These are phyloP conservation scores for Antennarius striatus DNA, from an alignment of 2,113 vertebrate species.

Conservation along the genomic window DNA sequence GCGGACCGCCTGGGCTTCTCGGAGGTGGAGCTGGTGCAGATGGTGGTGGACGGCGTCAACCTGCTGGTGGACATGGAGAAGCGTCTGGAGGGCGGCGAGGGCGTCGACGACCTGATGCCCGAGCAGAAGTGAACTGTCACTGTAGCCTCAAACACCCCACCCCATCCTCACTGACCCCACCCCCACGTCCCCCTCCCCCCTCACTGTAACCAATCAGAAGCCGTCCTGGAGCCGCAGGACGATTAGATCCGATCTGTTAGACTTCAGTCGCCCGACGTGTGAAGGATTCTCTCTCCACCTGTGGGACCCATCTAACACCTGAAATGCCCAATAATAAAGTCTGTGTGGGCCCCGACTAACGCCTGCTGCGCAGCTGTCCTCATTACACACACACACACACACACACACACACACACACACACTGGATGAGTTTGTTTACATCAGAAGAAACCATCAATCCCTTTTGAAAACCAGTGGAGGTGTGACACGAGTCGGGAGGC, in stretches of 20 bases:
- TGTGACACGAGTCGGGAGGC: too few species aligned
- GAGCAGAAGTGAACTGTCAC: constrained; percentile 89
- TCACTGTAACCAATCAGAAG: constrained; percentile 46
- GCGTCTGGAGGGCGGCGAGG: constrained; percentile 88
- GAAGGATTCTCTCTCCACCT: constrained; percentile 52
- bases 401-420: too few species aligned
- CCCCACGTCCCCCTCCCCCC: not conserved
- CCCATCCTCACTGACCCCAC: not conserved
- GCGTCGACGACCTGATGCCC: constrained; percentile 90
- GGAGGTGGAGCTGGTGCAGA: constrained; percentile 96
- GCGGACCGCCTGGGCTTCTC: constrained; percentile 96
- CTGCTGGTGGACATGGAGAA: constrained; percentile 96
- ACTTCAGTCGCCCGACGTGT: constrained; percentile 53
- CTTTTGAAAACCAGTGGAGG: too few species aligned
- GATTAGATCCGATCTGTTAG: constrained; percentile 56
- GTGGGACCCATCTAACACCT: constrained; percentile 61
- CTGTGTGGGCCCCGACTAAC: constrained; percentile 46
- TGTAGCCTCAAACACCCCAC: not conserved
- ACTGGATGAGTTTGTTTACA: too few species aligned
- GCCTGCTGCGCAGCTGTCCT: constrained; percentile 36
- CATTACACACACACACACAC: constrained; percentile 13
- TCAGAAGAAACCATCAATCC: too few species aligned
- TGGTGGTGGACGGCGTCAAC: constrained; percentile 95
- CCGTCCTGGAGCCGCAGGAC: constrained; percentile 40
- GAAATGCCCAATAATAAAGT: constrained; percentile 69